Evolutionary conservation across 2,797 vertebrate genomes (phyloP).

Genomic region (Pangasius mekongensis): DNA sequence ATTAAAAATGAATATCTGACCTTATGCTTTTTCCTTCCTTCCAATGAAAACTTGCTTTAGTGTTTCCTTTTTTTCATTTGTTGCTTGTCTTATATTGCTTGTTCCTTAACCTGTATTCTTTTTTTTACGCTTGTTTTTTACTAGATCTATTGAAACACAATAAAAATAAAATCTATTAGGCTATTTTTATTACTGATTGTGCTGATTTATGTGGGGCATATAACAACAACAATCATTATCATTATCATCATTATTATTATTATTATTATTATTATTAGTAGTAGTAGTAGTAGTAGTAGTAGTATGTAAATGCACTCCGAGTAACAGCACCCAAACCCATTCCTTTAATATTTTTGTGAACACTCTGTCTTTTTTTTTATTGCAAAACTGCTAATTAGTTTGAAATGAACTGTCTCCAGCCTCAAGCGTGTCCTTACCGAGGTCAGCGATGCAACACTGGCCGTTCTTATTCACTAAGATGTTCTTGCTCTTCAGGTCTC

Average conservation of each 20-base stretch:
- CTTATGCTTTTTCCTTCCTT: neutral
- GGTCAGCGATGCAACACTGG: slow-evolving; percentile 96
- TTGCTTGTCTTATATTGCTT: neutral
- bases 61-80: neutral
- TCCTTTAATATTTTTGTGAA: neutral
- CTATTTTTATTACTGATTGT: neutral
- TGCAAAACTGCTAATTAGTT: neutral
- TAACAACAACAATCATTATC: neutral
- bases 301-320: neutral
- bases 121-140: neutral
- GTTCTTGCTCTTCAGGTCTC: slow-evolving; percentile 98
- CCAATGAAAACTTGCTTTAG: neutral
- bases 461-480: slow-evolving; percentile 96
- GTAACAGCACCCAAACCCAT: neutral
- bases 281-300: neutral
- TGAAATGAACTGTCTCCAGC: neutral
- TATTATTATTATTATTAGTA: neutral
- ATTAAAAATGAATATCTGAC: neutral
- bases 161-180: neutral
- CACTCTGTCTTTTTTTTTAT: neutral
- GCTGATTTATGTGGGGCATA: neutral
- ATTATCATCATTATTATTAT: too few relatives aligned
- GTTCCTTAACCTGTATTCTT: too few relatives aligned
- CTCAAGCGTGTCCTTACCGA: slow-evolving; percentile 77
- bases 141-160: neutral